A percentile compares a stretch with the other conserved stretches of the same genome.
Conservation (phyloP, 2,113 vertebrate species). For the Willisornis vidua region DNA sequence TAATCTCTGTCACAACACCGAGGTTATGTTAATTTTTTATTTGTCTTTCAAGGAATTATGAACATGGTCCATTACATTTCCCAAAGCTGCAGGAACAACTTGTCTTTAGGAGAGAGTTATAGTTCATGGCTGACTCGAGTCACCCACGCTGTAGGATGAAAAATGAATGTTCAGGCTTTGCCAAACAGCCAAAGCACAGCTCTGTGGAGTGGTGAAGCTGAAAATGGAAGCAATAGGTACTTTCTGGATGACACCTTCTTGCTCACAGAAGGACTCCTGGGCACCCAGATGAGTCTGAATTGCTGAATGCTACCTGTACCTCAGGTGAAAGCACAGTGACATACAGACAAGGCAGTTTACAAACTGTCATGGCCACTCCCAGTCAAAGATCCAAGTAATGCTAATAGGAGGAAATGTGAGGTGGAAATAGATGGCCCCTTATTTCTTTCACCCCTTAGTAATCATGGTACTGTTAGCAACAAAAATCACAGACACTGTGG, state of each 20-base stretch:
- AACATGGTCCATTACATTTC: slow-evolving; percentile 50
- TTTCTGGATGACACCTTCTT: not conserved
- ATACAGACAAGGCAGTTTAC: not conserved
- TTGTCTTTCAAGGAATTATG: slow-evolving; percentile 66
- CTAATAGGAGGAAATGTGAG: not conserved
- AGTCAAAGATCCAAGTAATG: not conserved
- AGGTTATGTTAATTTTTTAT: slow-evolving; percentile 63
- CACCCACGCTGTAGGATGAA: not conserved
- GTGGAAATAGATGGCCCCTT: not conserved
- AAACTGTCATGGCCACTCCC: not conserved
- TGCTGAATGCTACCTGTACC: not conserved
- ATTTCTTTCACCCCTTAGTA: not conserved
- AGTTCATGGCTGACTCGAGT: slow-evolving; percentile 43
- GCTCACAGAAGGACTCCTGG: not conserved
- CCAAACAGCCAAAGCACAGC: not conserved
- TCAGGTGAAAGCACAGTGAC: not conserved
- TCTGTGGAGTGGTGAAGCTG: not conserved
- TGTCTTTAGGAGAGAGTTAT: slow-evolving; percentile 44
- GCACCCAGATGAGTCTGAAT: not conserved
- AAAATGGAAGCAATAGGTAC: not conserved
- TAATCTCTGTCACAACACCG: slow-evolving; percentile 55
- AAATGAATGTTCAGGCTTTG: slow-evolving; percentile 1
- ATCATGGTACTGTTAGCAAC: not conserved
- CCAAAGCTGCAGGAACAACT: slow-evolving; percentile 58
- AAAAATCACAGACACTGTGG: not conserved